Conservation (phyloP, 2,113 vertebrate genomes). For the Mesocricetus auratus region DNA sequence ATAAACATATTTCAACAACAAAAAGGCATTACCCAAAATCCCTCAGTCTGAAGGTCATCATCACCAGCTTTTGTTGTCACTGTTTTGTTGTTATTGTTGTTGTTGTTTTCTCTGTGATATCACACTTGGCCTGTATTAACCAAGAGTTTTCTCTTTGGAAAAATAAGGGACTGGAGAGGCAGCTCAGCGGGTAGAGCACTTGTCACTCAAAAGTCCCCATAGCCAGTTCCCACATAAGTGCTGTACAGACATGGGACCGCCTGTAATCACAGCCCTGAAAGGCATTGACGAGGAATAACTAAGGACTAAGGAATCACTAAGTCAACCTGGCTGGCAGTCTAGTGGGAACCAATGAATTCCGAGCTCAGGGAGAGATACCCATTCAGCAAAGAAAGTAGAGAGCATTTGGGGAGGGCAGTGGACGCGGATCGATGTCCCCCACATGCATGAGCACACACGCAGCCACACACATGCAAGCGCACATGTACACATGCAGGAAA, state of each 20-base stretch:
- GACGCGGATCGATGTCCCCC: neutral
- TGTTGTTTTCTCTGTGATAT: neutral
- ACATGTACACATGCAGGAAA: neutral
- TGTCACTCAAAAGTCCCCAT: neutral
- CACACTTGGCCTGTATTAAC: neutral
- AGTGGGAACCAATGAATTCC: neutral
- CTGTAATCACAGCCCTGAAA: neutral
- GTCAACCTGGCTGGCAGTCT: neutral
- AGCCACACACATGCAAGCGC: neutral
- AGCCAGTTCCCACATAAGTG: neutral
- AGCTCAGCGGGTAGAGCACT: neutral
- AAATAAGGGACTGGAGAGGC: neutral
- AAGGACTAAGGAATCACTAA: rapidly evolving
- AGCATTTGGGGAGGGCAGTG: neutral
- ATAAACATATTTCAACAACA: constrained; percentile 70
- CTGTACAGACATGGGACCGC: neutral
- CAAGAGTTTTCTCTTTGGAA: neutral
- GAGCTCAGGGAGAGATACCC: neutral
- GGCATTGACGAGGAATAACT: rapidly evolving
- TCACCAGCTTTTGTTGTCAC: neutral
- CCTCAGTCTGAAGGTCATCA: neutral
- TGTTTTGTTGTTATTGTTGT: no score
- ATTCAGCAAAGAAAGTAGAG: no score
- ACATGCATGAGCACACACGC: neutral
- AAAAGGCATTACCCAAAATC: neutral